phyloP scores from a whole-genome alignment of 2,797 vertebrate genomes.

The Phalloptychus januarius region DNA sequence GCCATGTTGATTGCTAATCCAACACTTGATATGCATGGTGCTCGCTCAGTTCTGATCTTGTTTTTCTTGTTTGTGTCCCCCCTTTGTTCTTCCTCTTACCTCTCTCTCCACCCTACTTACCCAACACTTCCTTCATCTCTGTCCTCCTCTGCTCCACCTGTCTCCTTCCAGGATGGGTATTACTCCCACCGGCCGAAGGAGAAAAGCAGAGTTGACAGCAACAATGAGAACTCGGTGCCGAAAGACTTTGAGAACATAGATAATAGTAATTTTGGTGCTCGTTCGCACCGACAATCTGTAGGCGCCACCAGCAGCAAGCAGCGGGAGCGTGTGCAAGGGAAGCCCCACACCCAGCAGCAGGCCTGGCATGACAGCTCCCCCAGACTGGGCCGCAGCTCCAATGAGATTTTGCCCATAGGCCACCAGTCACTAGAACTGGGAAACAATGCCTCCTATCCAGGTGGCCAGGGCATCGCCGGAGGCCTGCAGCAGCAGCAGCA shows the following conservation, averaged over 20 bases:
- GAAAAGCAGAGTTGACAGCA: constrained; percentile 95
- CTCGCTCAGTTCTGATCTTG: constrained; percentile 66
- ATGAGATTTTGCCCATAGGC: constrained; percentile 78
- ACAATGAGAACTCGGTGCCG: constrained; percentile 98
- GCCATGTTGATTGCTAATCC: constrained; percentile 73
- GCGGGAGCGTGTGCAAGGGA: constrained; percentile 85
- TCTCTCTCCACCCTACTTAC: constrained; percentile 13
- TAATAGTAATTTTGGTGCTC: constrained; percentile 96
- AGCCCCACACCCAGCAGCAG: constrained; percentile 83
- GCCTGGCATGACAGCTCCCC: constrained; percentile 75
- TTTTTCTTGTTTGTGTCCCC: constrained; percentile 59
- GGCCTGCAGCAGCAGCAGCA: constrained; percentile 37
- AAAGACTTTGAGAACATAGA: constrained; percentile 98
- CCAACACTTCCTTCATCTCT: constrained; percentile 27
- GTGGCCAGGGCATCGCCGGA: constrained; percentile 37
- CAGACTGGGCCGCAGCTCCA: constrained; percentile 80
- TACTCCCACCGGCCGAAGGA: constrained; percentile 97
- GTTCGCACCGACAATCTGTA: constrained; percentile 85
- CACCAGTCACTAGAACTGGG: constrained; percentile 44
- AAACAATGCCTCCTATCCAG: constrained; percentile 54
- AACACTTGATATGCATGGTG: constrained; percentile 65
- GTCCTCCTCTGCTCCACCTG: constrained; percentile 8
- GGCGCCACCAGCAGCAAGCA: constrained; percentile 76
- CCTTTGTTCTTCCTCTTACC: constrained; percentile 18
- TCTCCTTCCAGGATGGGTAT: constrained; percentile 87